These are phyloP conservation scores for Typhlichthys eigenmanni DNA, from an alignment of 2,797 vertebrate species.

Conservation along the genomic window DNA sequence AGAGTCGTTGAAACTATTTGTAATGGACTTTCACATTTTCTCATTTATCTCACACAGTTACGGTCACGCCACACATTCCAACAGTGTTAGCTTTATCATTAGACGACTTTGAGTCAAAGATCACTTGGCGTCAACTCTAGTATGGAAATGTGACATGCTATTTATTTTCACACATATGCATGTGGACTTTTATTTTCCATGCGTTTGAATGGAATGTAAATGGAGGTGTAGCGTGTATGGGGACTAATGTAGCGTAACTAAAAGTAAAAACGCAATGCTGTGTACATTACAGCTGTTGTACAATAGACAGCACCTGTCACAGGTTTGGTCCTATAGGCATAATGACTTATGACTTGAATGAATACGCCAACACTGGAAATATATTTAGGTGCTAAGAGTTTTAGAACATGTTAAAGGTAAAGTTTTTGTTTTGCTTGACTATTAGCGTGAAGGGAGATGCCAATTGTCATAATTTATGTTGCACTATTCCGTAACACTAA, in stretches of 20 bases:
- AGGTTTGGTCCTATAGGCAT: neutral
- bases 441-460: conserved; percentile 8
- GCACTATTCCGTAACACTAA: neutral
- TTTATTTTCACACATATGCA: too few species aligned
- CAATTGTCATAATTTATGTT: neutral
- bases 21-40: conserved; percentile 13
- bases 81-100: too few species aligned
- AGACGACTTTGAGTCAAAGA: too few species aligned
- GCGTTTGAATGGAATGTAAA: too few species aligned
- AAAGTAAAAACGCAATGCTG: conserved; percentile 8
- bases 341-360: conserved; percentile 18
- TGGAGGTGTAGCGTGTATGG: too few species aligned
- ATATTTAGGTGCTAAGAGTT: conserved; percentile 35
- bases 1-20: conserved; percentile 23
- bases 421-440: conserved; percentile 15
- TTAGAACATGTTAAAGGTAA: conserved; percentile 21
- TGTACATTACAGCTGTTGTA: conserved; percentile 3
- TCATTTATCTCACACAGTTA: neutral
- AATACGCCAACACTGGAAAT: conserved; percentile 40
- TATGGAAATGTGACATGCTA: too few species aligned
- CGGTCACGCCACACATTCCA: too few species aligned
- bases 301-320: neutral
- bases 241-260: neutral
- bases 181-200: too few species aligned
- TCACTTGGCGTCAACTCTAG: too few species aligned